Percentiles rank a stretch among this genome's conserved stretches.
Evolutionary conservation across 2,888 invertebrate genomes (phyloP).

Genomic region (Mesodorylaimus sp.): DNA sequence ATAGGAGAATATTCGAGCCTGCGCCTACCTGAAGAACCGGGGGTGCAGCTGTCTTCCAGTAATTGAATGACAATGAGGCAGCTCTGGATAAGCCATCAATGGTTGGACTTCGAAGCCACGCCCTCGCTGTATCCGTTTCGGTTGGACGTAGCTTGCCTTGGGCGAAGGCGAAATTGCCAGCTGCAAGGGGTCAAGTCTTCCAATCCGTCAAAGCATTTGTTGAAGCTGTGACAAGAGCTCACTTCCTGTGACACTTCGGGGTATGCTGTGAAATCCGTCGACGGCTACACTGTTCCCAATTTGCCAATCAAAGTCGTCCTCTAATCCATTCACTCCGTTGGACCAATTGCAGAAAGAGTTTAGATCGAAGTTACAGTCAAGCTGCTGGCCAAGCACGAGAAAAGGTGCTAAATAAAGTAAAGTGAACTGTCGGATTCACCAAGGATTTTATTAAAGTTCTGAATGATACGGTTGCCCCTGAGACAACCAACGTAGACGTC

Average conservation of each 20-base stretch:
- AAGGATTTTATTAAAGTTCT: too few species aligned
- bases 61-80: slow-evolving; percentile 3
- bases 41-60: slow-evolving; percentile 11
- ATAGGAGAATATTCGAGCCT: not conserved
- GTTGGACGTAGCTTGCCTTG: slow-evolving; percentile 8
- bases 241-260: slow-evolving; percentile 9
- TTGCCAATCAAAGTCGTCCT: slow-evolving; percentile 11
- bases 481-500: too few species aligned
- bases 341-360: slow-evolving; percentile 8
- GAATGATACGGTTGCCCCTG: too few species aligned
- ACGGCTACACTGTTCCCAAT: slow-evolving; percentile 3
- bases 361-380: slow-evolving; percentile 11
- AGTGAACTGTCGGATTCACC: too few species aligned
- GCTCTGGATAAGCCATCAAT: not conserved
- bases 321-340: slow-evolving; percentile 6
- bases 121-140: not conserved
- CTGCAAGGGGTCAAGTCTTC: not conserved
- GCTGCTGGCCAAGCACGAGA: too few species aligned
- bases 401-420: too few species aligned
- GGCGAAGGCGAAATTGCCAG: slow-evolving; percentile 11
- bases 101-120: slow-evolving; percentile 4
- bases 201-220: not conserved
- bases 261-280: slow-evolving; percentile 11
- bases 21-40: slow-evolving; percentile 9
- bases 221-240: not conserved